A percentile compares a stretch with the other conserved stretches of the same genome.
Conservation (phyloP, 1,140 invertebrate species). For the Drosophila mayri region DNA sequence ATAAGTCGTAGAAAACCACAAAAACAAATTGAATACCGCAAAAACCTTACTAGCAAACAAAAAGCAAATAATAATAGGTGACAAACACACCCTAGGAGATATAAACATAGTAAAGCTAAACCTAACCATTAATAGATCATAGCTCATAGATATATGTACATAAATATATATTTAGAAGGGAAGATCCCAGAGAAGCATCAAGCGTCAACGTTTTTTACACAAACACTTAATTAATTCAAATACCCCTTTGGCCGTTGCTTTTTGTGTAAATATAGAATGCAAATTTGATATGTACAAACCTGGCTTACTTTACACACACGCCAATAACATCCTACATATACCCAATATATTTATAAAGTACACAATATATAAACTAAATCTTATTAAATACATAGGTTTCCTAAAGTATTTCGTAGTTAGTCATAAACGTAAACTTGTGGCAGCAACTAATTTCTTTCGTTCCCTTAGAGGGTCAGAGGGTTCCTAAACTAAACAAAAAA, state of each 20-base stretch:
- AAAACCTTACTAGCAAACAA: slow-evolving; percentile 78
- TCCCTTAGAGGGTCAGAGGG: slow-evolving; percentile 32
- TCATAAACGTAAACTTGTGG: slow-evolving; percentile 54
- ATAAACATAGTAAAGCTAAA: slow-evolving; percentile 61
- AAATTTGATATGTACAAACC: slow-evolving; percentile 55
- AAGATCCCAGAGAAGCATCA: slow-evolving; percentile 7
- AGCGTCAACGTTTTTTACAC: slow-evolving; percentile 36
- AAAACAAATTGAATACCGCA: slow-evolving; percentile 69
- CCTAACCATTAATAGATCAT: slow-evolving; percentile 62
- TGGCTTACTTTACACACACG: slow-evolving; percentile 54
- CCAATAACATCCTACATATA: slow-evolving; percentile 38
- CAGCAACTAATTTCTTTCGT: slow-evolving; percentile 35
- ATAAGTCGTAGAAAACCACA: slow-evolving; percentile 42
- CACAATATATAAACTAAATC: slow-evolving; percentile 55
- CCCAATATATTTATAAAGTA: slow-evolving; percentile 29
- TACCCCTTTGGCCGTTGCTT: slow-evolving; percentile 17
- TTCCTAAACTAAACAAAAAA: slow-evolving; percentile 39
- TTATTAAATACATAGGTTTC: slow-evolving; percentile 82
- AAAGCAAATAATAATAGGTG: slow-evolving; percentile 63
- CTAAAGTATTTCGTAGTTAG: slow-evolving; percentile 78
- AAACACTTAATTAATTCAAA: slow-evolving; percentile 8
- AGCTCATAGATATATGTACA: slow-evolving; percentile 39
- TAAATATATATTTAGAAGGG: slow-evolving; percentile 2
- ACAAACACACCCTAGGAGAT: slow-evolving; percentile 37
- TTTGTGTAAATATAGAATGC: slow-evolving; percentile 52